Evolutionary conservation across 2,888 invertebrate genomes (phyloP).

Genomic region (Cheilosia pagana): DNA sequence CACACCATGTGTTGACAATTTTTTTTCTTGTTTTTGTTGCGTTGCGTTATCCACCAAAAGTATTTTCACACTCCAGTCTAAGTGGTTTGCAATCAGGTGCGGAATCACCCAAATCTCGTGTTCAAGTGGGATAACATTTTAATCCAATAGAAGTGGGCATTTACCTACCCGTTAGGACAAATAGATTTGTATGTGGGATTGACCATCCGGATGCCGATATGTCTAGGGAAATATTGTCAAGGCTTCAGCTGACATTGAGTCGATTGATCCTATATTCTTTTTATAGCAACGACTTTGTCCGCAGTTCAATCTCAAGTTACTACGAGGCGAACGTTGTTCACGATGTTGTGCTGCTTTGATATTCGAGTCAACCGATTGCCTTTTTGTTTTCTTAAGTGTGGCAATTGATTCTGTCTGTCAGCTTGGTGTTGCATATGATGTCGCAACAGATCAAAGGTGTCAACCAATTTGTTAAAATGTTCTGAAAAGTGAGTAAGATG

Average conservation of each 20-base stretch:
- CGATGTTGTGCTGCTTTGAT: constrained; percentile 55
- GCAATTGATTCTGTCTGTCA: constrained; percentile 72
- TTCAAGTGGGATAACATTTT: constrained; percentile 60
- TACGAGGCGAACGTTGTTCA: neutral
- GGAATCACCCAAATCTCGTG: constrained; percentile 25
- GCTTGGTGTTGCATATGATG: constrained; percentile 66
- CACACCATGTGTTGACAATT: constrained; percentile 63
- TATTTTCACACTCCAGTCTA: constrained; percentile 67
- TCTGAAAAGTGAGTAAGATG: constrained; percentile 38
- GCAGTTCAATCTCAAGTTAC: constrained; percentile 53
- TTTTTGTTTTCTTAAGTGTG: constrained; percentile 71
- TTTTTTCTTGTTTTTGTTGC: constrained; percentile 1
- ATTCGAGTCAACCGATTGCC: constrained; percentile 56
- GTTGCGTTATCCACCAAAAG: constrained; percentile 6
- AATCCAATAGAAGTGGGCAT: constrained; percentile 32
- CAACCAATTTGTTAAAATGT: constrained; percentile 68
- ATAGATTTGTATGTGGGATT: constrained; percentile 54
- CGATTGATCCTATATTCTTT: constrained; percentile 53
- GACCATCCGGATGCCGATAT: constrained; percentile 63
- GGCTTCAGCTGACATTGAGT: constrained; percentile 14
- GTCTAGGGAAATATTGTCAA: constrained; percentile 36
- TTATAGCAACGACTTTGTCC: constrained; percentile 37
- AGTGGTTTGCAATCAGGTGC: constrained; percentile 66
- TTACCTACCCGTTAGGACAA: constrained; percentile 41
- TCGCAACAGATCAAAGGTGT: constrained; percentile 74